A percentile compares a stretch with the other conserved stretches of the same genome.
Evolutionary conservation across 2,888 invertebrate species (phyloP).

Genomic region (Plagodis pulveraria): DNA sequence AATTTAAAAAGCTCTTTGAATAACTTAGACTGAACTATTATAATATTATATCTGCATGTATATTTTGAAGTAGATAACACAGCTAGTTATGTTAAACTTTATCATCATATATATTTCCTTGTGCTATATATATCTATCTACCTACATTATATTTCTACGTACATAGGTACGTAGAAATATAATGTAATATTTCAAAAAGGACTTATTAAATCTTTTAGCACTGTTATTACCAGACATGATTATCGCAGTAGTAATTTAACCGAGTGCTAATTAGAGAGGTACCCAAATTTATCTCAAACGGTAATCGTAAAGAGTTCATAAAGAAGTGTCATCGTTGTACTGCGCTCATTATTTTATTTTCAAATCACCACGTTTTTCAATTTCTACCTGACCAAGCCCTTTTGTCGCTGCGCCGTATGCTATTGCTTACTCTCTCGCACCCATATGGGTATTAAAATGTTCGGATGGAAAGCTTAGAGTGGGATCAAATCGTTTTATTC

Average conservation of each 20-base stretch:
- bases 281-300: conserved; percentile 27
- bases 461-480: conserved; percentile 36
- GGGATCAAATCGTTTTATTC: conserved; percentile 32
- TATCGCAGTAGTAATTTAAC: conserved; percentile 21
- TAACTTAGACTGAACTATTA: no score
- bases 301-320: conserved; percentile 29
- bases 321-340: conserved; percentile 32
- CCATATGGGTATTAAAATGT: conserved; percentile 32
- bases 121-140: no score
- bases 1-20: no score
- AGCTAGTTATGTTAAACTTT: no score
- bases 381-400: conserved; percentile 55
- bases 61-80: no score
- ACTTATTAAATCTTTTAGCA: neutral
- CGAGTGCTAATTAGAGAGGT: conserved; percentile 30
- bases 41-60: no score
- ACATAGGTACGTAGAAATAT: no score
- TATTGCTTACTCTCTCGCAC: conserved; percentile 43
- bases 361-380: conserved; percentile 44
- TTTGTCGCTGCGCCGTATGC: conserved; percentile 50
- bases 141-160: no score
- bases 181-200: no score
- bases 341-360: conserved; percentile 35
- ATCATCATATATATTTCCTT: no score
- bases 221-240: conserved; percentile 23